phyloP scores from a whole-genome alignment of 1,140 invertebrate species.

The Acyrthosiphon pisum region DNA sequence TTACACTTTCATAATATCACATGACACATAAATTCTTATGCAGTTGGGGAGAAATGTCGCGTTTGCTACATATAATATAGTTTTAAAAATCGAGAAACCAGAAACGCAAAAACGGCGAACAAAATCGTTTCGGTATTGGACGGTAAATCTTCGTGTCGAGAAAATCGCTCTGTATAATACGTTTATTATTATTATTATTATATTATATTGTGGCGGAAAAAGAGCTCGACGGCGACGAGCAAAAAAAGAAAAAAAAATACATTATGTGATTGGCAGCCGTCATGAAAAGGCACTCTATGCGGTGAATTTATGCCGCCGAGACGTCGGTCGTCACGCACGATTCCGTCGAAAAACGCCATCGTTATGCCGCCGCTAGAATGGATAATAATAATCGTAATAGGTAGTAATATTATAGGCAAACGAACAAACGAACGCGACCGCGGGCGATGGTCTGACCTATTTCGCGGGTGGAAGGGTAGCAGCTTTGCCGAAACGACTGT shows the following conservation, averaged over 20 bases:
- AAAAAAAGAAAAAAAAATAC: not conserved
- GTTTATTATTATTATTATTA: not conserved
- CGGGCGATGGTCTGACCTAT: slow-evolving; percentile 26
- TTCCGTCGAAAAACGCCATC: not conserved
- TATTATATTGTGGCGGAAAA: not conserved
- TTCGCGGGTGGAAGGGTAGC: not conserved
- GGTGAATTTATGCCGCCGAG: slow-evolving; percentile 32
- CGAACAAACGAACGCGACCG: not conserved
- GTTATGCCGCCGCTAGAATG: not conserved
- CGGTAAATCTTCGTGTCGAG: not conserved
- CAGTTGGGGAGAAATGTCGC: not conserved
- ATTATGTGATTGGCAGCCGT: slow-evolving; percentile 45
- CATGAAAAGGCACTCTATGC: slow-evolving; percentile 2
- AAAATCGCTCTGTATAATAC: not conserved
- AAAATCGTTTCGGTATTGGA: not conserved
- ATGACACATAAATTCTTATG: not conserved
- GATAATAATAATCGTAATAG: slow-evolving; percentile 19
- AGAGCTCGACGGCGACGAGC: not conserved
- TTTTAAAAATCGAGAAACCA: not conserved
- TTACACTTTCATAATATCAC: not conserved
- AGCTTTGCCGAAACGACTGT: not conserved
- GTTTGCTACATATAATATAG: not conserved
- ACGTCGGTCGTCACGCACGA: slow-evolving; percentile 35
- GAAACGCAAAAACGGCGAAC: not conserved
- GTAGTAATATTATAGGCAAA: not conserved